These are phyloP conservation scores for Bovichtus variegatus DNA, from an alignment of 2,797 vertebrate genomes.

Conservation along the genomic window DNA sequence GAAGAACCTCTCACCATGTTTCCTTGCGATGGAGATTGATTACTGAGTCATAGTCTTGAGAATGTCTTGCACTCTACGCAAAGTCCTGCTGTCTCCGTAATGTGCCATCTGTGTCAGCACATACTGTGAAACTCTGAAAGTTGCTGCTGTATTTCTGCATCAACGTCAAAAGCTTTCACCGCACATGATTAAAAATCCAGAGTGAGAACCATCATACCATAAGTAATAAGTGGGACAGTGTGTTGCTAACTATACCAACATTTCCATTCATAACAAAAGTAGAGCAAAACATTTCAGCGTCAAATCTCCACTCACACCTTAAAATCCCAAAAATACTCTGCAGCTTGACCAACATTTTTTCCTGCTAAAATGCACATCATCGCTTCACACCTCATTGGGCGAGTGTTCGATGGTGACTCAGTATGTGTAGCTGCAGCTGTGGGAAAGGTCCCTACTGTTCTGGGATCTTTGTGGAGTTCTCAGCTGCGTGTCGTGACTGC, in stretches of 20 bases:
- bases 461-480: constrained; percentile 38
- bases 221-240: constrained; percentile 30
- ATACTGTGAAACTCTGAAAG: constrained; percentile 42
- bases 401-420: constrained; percentile 41
- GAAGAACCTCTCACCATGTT: background rate
- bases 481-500: constrained; percentile 77
- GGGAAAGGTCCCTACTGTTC: constrained; percentile 54
- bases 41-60: constrained; percentile 38
- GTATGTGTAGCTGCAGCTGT: constrained; percentile 46
- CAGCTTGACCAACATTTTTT: constrained; percentile 9
- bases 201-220: constrained; percentile 10
- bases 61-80: constrained; percentile 33
- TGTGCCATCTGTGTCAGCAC: constrained; percentile 57
- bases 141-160: constrained; percentile 9
- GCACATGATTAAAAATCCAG: background rate
- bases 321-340: constrained; percentile 9
- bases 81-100: constrained; percentile 44
- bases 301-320: background rate
- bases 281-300: constrained; percentile 17
- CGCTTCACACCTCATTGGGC: constrained; percentile 25
- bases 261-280: constrained; percentile 33
- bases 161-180: constrained; percentile 21
- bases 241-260: constrained; percentile 39
- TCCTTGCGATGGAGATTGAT: constrained; percentile 14
- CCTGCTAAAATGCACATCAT: constrained; percentile 48